Evolutionary conservation across 2,113 vertebrate genomes (phyloP), one percentile per base, ranked within the genome.

Genomic region (Lycaon pictus): DNA sequence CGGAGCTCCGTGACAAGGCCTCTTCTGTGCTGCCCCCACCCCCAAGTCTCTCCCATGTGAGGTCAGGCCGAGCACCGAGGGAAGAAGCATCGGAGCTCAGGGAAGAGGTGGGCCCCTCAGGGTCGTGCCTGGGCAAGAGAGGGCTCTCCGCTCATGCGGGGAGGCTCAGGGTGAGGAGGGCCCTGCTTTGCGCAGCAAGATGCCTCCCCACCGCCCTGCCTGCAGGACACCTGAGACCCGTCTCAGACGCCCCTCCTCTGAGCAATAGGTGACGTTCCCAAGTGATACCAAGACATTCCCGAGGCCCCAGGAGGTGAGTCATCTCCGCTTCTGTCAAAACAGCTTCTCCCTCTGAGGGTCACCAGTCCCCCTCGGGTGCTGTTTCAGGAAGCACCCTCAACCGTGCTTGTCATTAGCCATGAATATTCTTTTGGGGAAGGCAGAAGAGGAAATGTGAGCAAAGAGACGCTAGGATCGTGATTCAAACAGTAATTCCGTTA

Each of bases 291-390:
- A 32, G 16, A 86, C 37, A 32, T 84, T 74, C 60, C 60, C 23
- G 43, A 35, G 62, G 6, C 23, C 74, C 77, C 84, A 93, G 13
- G 27, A 37, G 32, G 23, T 51, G 69, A 92, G 32, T 27, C 22
- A 3, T 71, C 82, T 35, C 51, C 86, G 11, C 25, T 95, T 91
- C 56, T 37, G 53, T 69, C 71, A 53, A 92, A 95, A 82, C 65
- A 97, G 19, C 16, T 84, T 60, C 7, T 62, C 55, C 79, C 97
- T 96, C 95, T 0, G 17, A 93, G 95, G 83, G 62, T 3, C 83
- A 29, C 23, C 16, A 53, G 8, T 76, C 93, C 95, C 97, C 32
- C 0, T 1, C 6, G 53, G 88, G 29, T 29, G 2, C 12, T 85
- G 4, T 79, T 58, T 92, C 58, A 60, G 60, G 77, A 93, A 51